Evolutionary conservation across 2,888 invertebrate genomes (phyloP).

Genomic region (Tenodera sinensis): DNA sequence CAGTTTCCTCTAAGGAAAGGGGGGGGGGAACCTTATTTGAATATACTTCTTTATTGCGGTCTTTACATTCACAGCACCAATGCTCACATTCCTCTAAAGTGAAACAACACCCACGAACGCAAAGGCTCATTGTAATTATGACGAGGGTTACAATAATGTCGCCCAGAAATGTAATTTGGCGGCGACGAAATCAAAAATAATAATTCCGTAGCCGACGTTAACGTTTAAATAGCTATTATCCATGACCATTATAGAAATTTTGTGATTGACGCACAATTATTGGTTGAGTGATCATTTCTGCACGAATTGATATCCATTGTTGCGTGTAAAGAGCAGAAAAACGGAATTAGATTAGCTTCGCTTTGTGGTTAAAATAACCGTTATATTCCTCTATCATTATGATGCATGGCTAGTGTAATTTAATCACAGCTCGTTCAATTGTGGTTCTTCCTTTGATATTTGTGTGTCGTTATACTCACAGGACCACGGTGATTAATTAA

Average conservation of each 20-base stretch:
- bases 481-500: too few species aligned
- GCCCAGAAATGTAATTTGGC: background rate
- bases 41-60: too few species aligned
- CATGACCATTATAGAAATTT: background rate
- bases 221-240: background rate
- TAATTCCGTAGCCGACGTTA: background rate
- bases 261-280: background rate
- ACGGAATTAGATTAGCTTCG: background rate
- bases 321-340: background rate
- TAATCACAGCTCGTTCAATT: too few species aligned
- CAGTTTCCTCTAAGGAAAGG: too few species aligned
- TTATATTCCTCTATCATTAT: background rate
- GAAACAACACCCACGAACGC: too few species aligned
- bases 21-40: too few species aligned
- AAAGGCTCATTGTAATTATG: background rate
- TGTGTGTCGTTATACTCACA: too few species aligned
- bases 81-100: too few species aligned
- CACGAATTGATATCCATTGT: background rate
- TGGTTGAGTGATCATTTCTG: background rate
- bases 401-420: background rate
- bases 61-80: too few species aligned
- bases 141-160: background rate
- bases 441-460: too few species aligned
- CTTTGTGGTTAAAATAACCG: background rate
- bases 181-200: background rate